Evolutionary conservation across 1,140 invertebrate species (phyloP).

Genomic region (Penaeus vannamei): DNA sequence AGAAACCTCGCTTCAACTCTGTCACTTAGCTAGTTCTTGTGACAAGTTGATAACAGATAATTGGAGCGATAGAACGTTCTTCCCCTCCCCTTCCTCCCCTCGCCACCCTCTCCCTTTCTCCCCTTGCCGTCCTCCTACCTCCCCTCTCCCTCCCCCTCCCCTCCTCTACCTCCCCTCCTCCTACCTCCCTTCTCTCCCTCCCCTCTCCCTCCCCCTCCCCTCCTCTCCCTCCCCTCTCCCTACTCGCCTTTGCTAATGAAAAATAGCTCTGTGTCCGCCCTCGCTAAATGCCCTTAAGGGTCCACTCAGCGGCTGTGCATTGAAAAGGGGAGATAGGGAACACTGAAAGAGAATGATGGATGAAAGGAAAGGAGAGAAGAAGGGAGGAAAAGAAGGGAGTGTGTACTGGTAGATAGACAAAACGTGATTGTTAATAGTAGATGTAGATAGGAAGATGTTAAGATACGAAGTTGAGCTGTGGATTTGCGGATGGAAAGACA

Average conservation of each 20-base stretch:
- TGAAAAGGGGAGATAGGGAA: too few species aligned
- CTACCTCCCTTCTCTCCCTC: background rate
- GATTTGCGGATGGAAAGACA: too few species aligned
- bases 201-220: background rate
- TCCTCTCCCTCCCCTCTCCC: background rate
- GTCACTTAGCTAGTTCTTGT: conserved; percentile 4
- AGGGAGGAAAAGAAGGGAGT: too few species aligned
- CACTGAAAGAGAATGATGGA: too few species aligned
- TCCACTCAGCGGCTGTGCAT: background rate
- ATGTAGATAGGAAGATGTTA: too few species aligned
- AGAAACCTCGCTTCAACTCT: background rate
- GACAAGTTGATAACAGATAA: conserved; percentile 23
- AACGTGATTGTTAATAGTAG: too few species aligned
- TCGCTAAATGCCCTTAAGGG: background rate
- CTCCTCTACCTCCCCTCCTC: too few species aligned
- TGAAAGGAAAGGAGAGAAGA: too few species aligned
- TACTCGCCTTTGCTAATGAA: background rate
- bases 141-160: background rate
- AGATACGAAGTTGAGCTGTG: too few species aligned
- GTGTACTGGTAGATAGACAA: too few species aligned
- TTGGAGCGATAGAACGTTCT: conserved; percentile 10
- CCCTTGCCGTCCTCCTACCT: background rate
- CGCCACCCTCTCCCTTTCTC: background rate
- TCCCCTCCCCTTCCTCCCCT: background rate
- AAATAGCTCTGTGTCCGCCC: background rate